Percentiles rank a stretch among this genome's conserved stretches.
phyloP scores from a whole-genome alignment of 2,797 vertebrate genomes.

The Pitangus sulphuratus region DNA sequence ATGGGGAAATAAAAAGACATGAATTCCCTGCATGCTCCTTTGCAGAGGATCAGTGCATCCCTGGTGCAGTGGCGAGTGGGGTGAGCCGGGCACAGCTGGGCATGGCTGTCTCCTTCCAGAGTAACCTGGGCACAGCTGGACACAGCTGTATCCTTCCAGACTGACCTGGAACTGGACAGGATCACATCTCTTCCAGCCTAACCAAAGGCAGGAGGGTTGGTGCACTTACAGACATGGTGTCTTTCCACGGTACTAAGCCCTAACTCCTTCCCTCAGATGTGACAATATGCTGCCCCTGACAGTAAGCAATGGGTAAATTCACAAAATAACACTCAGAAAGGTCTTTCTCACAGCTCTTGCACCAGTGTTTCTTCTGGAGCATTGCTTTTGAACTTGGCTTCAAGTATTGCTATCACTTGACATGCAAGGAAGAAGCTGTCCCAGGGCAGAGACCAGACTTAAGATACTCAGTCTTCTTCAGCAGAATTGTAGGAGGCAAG shows the following conservation, averaged over 20 bases:
- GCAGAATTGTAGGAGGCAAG: background rate
- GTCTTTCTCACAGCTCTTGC: background rate
- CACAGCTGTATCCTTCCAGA: background rate
- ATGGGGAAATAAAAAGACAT: background rate
- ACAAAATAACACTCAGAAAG: background rate
- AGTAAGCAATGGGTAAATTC: background rate
- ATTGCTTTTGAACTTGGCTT: background rate
- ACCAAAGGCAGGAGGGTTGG: background rate
- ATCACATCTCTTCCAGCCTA: background rate
- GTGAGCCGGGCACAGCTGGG: background rate
- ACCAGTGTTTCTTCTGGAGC: background rate
- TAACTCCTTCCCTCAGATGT: background rate
- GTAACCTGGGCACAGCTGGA: background rate
- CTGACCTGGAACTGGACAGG: background rate
- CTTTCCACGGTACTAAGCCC: rapidly evolving
- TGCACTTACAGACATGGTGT: background rate
- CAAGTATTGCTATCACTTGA: background rate
- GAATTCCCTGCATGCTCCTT: background rate
- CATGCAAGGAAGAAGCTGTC: background rate
- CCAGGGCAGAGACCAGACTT: background rate
- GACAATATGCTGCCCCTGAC: background rate
- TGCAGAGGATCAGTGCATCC: background rate
- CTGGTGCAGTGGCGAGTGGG: rapidly evolving
- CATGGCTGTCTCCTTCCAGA: background rate
- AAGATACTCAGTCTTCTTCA: background rate